These are phyloP conservation scores for Trachelus iudaicus DNA, from an alignment of 2,888 invertebrate genomes.

Conservation along the genomic window DNA sequence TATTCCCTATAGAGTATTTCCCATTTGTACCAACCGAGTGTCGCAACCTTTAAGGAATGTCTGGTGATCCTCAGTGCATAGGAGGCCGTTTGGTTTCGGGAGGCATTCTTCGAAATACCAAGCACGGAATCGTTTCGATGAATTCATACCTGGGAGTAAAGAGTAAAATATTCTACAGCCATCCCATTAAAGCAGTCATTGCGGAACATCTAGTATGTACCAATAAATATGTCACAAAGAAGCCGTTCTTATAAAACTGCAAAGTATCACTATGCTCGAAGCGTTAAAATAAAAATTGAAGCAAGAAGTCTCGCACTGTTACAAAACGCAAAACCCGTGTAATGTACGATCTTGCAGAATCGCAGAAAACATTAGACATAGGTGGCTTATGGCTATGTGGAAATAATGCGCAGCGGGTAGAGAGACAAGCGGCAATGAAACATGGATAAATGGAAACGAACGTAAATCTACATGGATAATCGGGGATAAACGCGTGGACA, in stretches of 20 bases:
- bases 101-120: neutral
- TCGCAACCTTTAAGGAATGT: slow-evolving; percentile 35
- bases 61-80: slow-evolving; percentile 31
- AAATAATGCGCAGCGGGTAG: neutral
- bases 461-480: neutral
- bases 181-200: neutral
- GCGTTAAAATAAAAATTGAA: neutral
- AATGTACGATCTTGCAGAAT: neutral
- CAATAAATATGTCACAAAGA: neutral
- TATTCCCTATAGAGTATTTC: slow-evolving; percentile 15
- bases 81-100: neutral
- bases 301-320: neutral
- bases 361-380: neutral
- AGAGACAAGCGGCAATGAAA: neutral
- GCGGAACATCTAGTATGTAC: neutral
- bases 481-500: neutral
- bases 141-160: neutral
- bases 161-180: neutral
- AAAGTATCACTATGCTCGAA: neutral
- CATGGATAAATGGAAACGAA: neutral
- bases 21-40: slow-evolving; percentile 14
- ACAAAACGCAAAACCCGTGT: neutral
- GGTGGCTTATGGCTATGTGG: neutral
- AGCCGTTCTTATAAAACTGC: neutral
- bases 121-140: neutral